Evolutionary conservation across 2,113 vertebrate genomes (phyloP), one percentile per base, ranked within the genome.

Genomic region (Mustela lutreola): DNA sequence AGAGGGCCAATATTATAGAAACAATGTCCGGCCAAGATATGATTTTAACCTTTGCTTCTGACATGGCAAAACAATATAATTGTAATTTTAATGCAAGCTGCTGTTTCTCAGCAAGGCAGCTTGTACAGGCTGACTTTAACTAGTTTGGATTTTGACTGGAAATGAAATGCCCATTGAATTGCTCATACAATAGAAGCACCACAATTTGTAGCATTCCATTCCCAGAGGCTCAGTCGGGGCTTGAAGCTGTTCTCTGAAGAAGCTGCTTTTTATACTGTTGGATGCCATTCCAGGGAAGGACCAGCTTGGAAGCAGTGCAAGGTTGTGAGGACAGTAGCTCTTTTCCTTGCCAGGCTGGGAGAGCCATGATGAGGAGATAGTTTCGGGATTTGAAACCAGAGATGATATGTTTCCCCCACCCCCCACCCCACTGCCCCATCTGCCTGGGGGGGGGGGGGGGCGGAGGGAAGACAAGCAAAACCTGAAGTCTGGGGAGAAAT

Each of bases 41-140:
- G 97, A 97, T 98, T 98, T 99, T 99, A 99, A 99, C 99, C 98
- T 99, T 98, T 99, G 98, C 98, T 98, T 98, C 98, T 98, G 97
- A 98, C 91, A 10, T 83, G 97, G 97, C 98, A 98, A 98, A 98
- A 99, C 98, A 99, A 98, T 98, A 89, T 97, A 98, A 98, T 97
- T 98, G 98, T 98, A 96, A 98, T 98, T 98, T 98, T 98, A 98
- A 98, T 98, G 97, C 95, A 97, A 89, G 93, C 97, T 93, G 95
- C 98, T 93, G 91, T 96, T 98, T 97, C 95, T 33, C 95, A 48
- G 95, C 95, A 65, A 97, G 97, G 83, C 96, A n/a, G 0, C 97
- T 94, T 97, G 96, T 95, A 39, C 60, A 82, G 53, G 0, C 97
- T 89, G 98, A 97, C 97, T 98, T 71, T 91, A 97, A 92, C 97